These are phyloP conservation scores for Battus philenor DNA, from an alignment of 1,140 invertebrate species.

Conservation along the genomic window DNA sequence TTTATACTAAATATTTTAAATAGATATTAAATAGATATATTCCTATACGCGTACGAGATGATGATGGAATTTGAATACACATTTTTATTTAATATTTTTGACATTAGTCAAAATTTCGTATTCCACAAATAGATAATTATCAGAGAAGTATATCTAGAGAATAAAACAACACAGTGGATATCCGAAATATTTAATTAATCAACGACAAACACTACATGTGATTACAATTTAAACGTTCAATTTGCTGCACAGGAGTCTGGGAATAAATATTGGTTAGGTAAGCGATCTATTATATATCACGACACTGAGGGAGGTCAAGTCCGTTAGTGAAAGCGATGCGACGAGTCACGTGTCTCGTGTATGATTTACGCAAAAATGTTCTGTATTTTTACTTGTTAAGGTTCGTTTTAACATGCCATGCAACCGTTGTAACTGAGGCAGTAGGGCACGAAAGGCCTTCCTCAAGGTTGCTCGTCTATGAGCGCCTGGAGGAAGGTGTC, in stretches of 20 bases:
- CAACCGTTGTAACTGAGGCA: conserved; percentile 51
- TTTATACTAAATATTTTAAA: no score
- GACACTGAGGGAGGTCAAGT: neutral
- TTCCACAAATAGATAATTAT: no score
- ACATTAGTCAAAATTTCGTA: no score
- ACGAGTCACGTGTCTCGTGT: neutral
- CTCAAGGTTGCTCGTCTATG: conserved; percentile 52
- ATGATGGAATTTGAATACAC: no score
- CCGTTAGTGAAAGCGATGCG: neutral
- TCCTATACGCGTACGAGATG: no score
- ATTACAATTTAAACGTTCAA: conserved; percentile 4
- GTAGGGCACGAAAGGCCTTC: conserved; percentile 35
- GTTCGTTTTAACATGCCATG: conserved; percentile 33
- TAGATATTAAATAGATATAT: no score
- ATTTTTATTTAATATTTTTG: no score
- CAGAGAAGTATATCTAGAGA: no score
- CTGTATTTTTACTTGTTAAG: conserved; percentile 10
- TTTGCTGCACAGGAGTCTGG: neutral
- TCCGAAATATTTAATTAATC: conserved; percentile 4
- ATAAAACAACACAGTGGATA: neutral
- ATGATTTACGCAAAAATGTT: no score
- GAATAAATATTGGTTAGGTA: conserved; percentile 4
- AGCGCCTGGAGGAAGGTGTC: conserved; percentile 47
- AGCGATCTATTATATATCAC: conserved; percentile 3
- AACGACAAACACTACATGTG: neutral